A percentile compares a stretch with the other conserved stretches of the same genome.
phyloP scores from a whole-genome alignment of 2,113 vertebrate species.

The Rhinolophus sinicus region DNA sequence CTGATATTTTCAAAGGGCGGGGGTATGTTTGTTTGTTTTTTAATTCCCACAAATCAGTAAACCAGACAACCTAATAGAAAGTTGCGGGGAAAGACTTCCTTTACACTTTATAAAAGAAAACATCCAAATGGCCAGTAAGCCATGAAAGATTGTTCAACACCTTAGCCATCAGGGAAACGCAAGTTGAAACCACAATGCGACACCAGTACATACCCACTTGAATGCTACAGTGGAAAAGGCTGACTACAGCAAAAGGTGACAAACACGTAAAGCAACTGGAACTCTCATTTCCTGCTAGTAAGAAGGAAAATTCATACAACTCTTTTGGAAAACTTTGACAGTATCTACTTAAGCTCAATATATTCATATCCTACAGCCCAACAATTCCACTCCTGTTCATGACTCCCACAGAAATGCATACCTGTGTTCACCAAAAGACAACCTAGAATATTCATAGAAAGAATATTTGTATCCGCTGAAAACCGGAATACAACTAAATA shows the following conservation, averaged over 20 bases:
- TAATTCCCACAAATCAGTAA: background rate
- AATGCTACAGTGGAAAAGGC: background rate
- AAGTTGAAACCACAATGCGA: background rate
- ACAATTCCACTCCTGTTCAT: background rate
- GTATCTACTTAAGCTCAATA: background rate
- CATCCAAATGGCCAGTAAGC: background rate
- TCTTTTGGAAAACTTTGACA: background rate
- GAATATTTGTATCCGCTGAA: background rate
- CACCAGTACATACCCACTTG: background rate
- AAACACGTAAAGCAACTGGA: background rate
- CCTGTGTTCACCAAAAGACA: background rate
- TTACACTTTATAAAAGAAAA: background rate
- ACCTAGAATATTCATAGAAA: background rate
- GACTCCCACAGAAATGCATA: background rate
- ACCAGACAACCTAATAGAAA: background rate
- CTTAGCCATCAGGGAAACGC: background rate
- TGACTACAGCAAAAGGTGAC: background rate
- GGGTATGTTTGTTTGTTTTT: no score
- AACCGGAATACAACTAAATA: background rate
- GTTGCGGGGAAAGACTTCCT: background rate
- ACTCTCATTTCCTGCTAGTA: background rate
- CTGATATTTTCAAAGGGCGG: background rate
- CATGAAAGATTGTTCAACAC: background rate
- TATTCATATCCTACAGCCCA: background rate
- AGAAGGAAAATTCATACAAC: background rate